These are phyloP conservation scores for Periplaneta americana DNA, from an alignment of 1,140 invertebrate genomes.

Conservation along the genomic window DNA sequence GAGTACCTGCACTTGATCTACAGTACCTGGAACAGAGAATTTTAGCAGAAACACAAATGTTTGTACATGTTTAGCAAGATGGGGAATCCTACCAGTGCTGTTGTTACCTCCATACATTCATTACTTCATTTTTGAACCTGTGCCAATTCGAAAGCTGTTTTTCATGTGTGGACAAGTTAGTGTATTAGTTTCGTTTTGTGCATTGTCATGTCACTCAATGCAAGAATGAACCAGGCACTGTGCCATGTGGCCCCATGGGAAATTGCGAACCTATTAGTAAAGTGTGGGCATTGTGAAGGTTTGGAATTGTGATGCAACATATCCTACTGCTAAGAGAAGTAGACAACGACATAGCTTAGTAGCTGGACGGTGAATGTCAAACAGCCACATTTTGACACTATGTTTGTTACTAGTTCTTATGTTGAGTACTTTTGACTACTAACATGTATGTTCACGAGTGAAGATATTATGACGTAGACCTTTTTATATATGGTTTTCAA, in stretches of 20 bases:
- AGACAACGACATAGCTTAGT: neutral
- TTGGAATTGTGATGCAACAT: neutral
- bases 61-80: neutral
- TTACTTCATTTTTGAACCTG: neutral
- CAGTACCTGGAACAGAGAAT: slow-evolving; percentile 16
- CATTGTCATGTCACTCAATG: neutral
- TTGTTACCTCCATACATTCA: neutral
- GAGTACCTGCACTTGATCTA: slow-evolving; percentile 17
- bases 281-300: neutral
- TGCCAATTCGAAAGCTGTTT: neutral
- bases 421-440: neutral
- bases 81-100: neutral
- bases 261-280: neutral
- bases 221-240: neutral
- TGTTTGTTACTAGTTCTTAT: neutral
- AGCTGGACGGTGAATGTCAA: neutral
- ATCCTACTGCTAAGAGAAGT: neutral
- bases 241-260: neutral
- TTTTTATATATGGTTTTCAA: neutral
- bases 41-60: neutral
- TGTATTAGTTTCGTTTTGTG: neutral
- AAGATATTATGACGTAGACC: neutral
- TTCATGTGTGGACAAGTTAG: neutral
- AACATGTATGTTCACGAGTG: neutral
- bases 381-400: neutral